Base-by-base conservation (phyloP, 2,797 vertebrate species). In the Enteromius afrohamiltoni region DNA sequence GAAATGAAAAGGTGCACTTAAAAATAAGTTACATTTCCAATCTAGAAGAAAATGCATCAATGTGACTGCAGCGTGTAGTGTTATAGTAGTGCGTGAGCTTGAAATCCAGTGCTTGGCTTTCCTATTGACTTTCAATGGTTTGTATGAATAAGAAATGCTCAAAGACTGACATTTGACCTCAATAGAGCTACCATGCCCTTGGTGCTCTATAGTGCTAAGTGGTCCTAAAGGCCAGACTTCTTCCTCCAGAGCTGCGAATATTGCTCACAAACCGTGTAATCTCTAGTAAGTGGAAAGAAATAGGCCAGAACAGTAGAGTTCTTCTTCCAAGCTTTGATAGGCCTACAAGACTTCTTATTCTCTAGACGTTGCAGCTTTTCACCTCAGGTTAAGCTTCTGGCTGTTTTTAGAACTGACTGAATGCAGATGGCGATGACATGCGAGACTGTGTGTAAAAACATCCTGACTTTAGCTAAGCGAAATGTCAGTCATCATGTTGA, bases 151-250 rank as follows among this genome's bases (percentile, higher is more conserved):
- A 53, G 40, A 77, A 60, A 76, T 71, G 31, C 51, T 77, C 51
- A 68, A 76, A 76, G 67, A 85, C 31, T 23, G 23, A 76, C 65
- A 77, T 83, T 83, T 85, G 84, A 85, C 86, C 84, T 87, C 86
- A 85, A 65, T 71, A 84, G 16, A 71, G 55, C 55, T 80, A 3
- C 7, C 79, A 14, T 71, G 82, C 53, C 58, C 51, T 76, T 70
- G 49, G 62, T 86, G 26, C 76, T 73, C n/a, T 53, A 37, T 83
- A 64, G 55, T 47, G 60, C 34, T 58, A 80, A 74, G 81, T 77
- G 62, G 70, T 81, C 79, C 79, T 81, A 80, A 85, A 85, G 84
- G 76, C 78, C 73, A 55, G 77, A 81, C 47, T 47, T 70, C 77
- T 73, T 49, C 65, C 73, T 73, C 26, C 17, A 77, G 29, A 42